Percentiles rank a stretch among this genome's conserved stretches.
Conservation (phyloP, 1,140 invertebrate species). For the Cydia strobilella region DNA sequence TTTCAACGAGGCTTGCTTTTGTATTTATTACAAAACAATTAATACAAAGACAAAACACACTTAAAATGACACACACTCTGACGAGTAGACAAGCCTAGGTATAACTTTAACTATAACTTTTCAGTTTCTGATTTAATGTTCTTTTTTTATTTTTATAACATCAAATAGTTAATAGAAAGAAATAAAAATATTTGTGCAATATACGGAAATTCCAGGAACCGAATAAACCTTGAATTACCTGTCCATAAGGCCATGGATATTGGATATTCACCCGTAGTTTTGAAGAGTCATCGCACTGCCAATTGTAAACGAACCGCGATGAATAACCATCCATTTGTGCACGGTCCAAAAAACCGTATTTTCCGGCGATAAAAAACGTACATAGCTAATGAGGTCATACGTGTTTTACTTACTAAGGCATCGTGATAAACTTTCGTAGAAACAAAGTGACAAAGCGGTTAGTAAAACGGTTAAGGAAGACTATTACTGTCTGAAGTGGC, state of each 20-base stretch:
- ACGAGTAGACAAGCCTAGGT: no score
- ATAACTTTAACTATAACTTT: no score
- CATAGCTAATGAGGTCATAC: constrained; percentile 32
- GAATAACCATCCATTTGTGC: constrained; percentile 29
- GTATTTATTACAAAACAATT: no score
- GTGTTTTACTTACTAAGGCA: constrained; percentile 23
- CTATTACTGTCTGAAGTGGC: not conserved
- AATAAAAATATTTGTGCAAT: no score
- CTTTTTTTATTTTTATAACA: no score
- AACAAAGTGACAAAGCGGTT: constrained; percentile 29
- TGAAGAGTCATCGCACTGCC: constrained; percentile 12
- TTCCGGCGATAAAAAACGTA: constrained; percentile 32
- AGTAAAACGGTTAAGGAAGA: constrained; percentile 20
- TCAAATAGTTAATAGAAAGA: no score
- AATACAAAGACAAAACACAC: no score
- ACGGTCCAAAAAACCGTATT: constrained; percentile 27
- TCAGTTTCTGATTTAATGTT: no score
- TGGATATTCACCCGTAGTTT: not conserved
- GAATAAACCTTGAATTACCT: constrained; percentile 5
- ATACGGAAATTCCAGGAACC: no score
- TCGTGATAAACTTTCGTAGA: constrained; percentile 27
- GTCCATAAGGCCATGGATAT: not conserved
- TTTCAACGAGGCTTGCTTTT: no score
- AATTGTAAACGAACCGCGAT: constrained; percentile 24
- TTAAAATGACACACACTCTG: no score